Evolutionary conservation across 2,797 vertebrate genomes (phyloP).

Genomic region (Hoplostethus atlanticus): DNA sequence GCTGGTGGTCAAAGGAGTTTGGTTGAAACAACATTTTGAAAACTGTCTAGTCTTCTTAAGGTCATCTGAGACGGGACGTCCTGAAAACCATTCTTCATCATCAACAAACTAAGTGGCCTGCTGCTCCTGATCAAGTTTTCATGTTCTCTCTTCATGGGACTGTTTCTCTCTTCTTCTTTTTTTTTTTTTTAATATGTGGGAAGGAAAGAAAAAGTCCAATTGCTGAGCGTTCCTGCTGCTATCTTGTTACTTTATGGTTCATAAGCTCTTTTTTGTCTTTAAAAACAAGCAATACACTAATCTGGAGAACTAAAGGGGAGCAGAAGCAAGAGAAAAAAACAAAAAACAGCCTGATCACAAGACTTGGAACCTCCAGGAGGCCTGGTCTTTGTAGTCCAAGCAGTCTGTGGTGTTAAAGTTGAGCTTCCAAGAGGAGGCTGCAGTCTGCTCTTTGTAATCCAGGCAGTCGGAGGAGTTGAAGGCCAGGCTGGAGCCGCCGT

Average conservation of each 20-base stretch:
- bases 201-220: slow-evolving; percentile 49
- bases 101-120: slow-evolving; percentile 41
- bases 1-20: slow-evolving; percentile 75
- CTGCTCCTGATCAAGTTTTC: slow-evolving; percentile 36
- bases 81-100: slow-evolving; percentile 57
- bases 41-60: slow-evolving; percentile 61
- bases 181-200: slow-evolving; percentile 25
- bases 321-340: slow-evolving; percentile 45
- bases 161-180: slow-evolving; percentile 30
- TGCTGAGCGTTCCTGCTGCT: slow-evolving; percentile 72
- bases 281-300: slow-evolving; percentile 77
- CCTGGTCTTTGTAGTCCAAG: slow-evolving; percentile 99
- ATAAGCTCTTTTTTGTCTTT: slow-evolving; percentile 77
- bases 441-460: slow-evolving; percentile 98
- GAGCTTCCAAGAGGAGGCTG: slow-evolving; percentile 96
- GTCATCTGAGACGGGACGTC: slow-evolving; percentile 60
- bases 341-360: slow-evolving; percentile 87
- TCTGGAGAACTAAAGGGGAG: slow-evolving; percentile 59
- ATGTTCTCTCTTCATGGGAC: slow-evolving; percentile 47
- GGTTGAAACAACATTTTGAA: slow-evolving; percentile 56
- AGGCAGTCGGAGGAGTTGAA: slow-evolving; percentile 99
- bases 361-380: slow-evolving; percentile 99
- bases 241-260: slow-evolving; percentile 68
- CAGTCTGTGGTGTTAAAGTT: slow-evolving; percentile 99
- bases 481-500: slow-evolving; percentile 89